Percentiles rank a stretch among this genome's conserved stretches.
Conservation (phyloP, 1,140 invertebrate genomes). For the Atta colombica region DNA sequence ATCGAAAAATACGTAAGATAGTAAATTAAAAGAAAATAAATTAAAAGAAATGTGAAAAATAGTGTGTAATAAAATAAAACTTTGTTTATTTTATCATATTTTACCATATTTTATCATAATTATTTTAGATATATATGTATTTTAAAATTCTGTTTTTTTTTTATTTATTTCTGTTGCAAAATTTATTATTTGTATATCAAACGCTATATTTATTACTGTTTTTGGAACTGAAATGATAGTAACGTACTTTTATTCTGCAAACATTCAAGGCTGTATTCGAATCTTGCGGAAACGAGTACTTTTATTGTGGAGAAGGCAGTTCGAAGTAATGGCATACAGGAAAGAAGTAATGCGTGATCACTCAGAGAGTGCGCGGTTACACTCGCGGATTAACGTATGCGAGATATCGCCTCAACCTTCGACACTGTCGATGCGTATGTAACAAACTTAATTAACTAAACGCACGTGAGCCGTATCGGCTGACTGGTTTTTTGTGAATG, state of each 20-base stretch:
- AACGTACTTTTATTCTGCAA: background rate
- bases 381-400: slow-evolving; percentile 30
- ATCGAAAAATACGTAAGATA: background rate
- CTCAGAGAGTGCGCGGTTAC: background rate
- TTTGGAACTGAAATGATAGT: background rate
- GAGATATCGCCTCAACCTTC: slow-evolving; percentile 42
- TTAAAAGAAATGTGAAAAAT: background rate
- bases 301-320: background rate
- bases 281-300: slow-evolving; percentile 11
- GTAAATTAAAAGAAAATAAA: background rate
- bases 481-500: slow-evolving; percentile 30
- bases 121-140: background rate
- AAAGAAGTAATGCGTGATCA: slow-evolving; percentile 9
- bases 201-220: background rate
- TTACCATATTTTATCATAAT: no score
- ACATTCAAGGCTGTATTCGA: background rate
- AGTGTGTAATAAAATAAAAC: background rate
- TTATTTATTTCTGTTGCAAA: no score
- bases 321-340: background rate
- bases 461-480: slow-evolving; percentile 49
- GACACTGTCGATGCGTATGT: slow-evolving; percentile 20
- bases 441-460: slow-evolving; percentile 69
- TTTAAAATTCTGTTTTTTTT: background rate
- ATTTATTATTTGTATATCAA: background rate
- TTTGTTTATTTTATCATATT: background rate